A percentile compares a stretch with the other conserved stretches of the same genome.
These are phyloP conservation scores for Aphaenogaster ashmeadi DNA, from an alignment of 1,140 invertebrate genomes.

Conservation along the genomic window DNA sequence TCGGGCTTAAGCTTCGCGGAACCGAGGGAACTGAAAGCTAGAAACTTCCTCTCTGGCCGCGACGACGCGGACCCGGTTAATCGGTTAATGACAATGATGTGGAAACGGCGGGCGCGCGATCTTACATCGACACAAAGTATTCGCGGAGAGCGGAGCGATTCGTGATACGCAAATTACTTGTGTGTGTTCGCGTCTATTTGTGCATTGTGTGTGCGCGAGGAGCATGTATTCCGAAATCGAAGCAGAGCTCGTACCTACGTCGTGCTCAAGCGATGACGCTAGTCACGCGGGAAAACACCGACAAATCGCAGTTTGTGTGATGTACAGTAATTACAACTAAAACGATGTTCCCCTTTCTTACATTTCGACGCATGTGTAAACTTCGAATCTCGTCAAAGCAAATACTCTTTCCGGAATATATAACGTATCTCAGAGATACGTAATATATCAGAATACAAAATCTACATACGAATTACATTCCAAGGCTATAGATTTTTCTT, in stretches of 20 bases:
- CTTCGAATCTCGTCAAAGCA: slow-evolving; percentile 32
- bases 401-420: background rate
- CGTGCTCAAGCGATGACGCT: slow-evolving; percentile 33
- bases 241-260: slow-evolving; percentile 71
- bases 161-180: background rate
- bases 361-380: slow-evolving; percentile 26
- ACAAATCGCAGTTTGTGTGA: slow-evolving; percentile 64
- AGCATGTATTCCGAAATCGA: slow-evolving; percentile 48
- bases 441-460: slow-evolving; percentile 17
- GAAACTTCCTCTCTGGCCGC: background rate
- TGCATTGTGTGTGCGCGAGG: background rate
- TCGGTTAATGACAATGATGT: slow-evolving; percentile 8
- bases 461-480: background rate
- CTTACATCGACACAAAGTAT: background rate
- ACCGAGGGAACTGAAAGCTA: background rate
- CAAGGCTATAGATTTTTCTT: background rate
- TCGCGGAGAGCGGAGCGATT: background rate
- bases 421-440: background rate
- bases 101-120: background rate
- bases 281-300: slow-evolving; percentile 21
- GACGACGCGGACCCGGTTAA: background rate
- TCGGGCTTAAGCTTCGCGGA: background rate
- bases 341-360: slow-evolving; percentile 64
- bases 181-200: background rate
- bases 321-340: slow-evolving; percentile 60